Conservation (phyloP, 2,797 vertebrate genomes). For the Sebastes vulpes region DNA sequence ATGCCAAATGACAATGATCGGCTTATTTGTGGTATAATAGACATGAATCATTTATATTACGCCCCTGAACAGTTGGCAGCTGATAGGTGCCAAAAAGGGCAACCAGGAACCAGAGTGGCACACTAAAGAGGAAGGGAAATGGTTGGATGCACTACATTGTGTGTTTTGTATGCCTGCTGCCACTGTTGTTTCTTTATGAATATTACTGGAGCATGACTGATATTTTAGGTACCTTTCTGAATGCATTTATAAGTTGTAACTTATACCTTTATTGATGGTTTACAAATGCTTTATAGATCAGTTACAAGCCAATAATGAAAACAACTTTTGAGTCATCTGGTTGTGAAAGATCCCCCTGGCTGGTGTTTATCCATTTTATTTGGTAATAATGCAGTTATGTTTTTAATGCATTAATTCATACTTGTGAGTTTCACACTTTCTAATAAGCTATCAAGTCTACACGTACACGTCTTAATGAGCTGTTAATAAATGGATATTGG, state of each 20-base stretch:
- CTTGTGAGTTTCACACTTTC: neutral
- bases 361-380: neutral
- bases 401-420: neutral
- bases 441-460: neutral
- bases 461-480: neutral
- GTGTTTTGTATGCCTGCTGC: no score
- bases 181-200: neutral
- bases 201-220: neutral
- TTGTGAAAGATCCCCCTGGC: neutral
- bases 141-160: neutral
- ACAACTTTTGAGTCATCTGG: neutral
- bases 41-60: conserved; percentile 39
- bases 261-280: neutral
- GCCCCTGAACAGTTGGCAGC: conserved; percentile 13
- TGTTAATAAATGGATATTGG: neutral
- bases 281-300: neutral
- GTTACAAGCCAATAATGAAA: neutral
- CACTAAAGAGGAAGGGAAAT: neutral
- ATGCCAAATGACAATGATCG: conserved; percentile 32
- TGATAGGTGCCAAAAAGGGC: conserved; percentile 1
- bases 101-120: conserved; percentile 19
- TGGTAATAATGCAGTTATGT: neutral
- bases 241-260: neutral
- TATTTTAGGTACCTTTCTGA: neutral
- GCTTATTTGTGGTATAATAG: conserved; percentile 30